Evolutionary conservation across 2,113 vertebrate species (phyloP).

Genomic region (Myrmecobius fasciatus): DNA sequence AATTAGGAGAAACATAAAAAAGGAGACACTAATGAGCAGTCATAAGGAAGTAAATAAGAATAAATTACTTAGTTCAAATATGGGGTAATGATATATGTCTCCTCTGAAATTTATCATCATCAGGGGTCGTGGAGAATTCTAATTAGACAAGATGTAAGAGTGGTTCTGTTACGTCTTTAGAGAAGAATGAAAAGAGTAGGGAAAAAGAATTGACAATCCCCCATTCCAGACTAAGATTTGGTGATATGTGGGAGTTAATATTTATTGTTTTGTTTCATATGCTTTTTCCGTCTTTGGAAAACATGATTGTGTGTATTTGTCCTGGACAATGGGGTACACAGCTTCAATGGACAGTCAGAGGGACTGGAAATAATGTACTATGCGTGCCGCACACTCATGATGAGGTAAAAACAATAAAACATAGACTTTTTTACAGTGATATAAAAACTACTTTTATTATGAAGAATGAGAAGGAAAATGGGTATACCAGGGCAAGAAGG

Average conservation of each 20-base stretch:
- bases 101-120: neutral
- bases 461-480: conserved; percentile 5
- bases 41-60: neutral
- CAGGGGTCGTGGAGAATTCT: neutral
- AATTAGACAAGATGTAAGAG: neutral
- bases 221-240: neutral
- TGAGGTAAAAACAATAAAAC: neutral
- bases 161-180: neutral
- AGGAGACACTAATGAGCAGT: neutral
- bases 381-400: neutral
- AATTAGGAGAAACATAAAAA: neutral
- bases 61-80: neutral
- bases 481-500: neutral
- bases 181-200: neutral
- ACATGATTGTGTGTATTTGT: too few species aligned
- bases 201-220: neutral
- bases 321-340: too few species aligned
- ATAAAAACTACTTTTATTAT: neutral
- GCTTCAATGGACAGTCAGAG: too few species aligned
- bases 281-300: too few species aligned
- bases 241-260: neutral
- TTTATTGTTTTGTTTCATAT: neutral
- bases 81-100: neutral
- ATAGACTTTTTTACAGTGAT: neutral
- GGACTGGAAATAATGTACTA: too few species aligned